Base-by-base conservation (phyloP, 1,140 invertebrate genomes). In the Hirudo medicinalis region DNA sequence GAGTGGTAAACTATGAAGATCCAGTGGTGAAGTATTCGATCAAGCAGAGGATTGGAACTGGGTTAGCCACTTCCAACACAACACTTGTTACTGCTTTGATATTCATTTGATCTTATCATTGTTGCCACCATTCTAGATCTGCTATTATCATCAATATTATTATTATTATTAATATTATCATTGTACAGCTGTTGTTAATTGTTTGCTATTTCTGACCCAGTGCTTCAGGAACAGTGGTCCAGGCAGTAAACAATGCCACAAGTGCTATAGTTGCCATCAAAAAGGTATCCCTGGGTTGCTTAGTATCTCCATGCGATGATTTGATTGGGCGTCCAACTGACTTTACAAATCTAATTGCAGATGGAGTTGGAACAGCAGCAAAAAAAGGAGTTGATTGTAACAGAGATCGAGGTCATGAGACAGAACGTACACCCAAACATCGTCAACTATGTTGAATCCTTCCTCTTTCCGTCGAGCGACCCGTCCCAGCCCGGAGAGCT, bases 381-480 rank as follows among this genome's bases (percentile, higher is more conserved):
- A 0, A 84, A 85, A 74, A 85, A 85, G 72, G 84, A 85, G 75
- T 76, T 85, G 54, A 79, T 85, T 57, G 80, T 85, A 55, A 85
- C 82, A 29, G 84, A 85, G 76, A 85, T 85, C 54, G 82, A 81
- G 72, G 81, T 83, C 20, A 82, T 82, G 78, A 79, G 80, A 73
- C 73, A 75, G 20, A 78, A 79, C 72, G 73, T 75, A 22, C 70
- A 71, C 36, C 54, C 54, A 27, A 85, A 84, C 73, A 81, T 85
- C 70, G 84, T 85, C 29, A 85, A 85, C 78, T 85, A 97, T 83
- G 83, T 98, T 71, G 95, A 99, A 83, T 79, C 80, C 80, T 99
- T 97, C 84, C 85, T 78, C 54, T 91, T 99, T 66, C 90, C 89
- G 43, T 49, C 43, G 43, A 49, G 29, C 57, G 57, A 63, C 6